Evolutionary conservation across 2,888 invertebrate species (phyloP).

Genomic region (Agrochola lota): DNA sequence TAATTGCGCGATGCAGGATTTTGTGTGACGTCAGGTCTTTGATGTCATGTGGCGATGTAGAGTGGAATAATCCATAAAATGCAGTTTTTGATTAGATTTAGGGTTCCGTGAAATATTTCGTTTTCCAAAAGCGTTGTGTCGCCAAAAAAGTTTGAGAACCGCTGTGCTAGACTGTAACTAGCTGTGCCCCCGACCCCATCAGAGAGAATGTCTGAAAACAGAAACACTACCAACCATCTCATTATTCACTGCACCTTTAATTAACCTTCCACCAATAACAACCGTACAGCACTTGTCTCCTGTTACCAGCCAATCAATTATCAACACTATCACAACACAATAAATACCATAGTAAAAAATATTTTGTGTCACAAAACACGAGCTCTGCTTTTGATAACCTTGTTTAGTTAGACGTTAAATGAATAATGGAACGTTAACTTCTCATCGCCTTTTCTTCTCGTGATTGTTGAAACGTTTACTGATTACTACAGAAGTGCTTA

Average conservation of each 20-base stretch:
- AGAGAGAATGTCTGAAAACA: neutral
- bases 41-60: no score
- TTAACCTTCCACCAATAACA: neutral
- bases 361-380: neutral
- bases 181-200: neutral
- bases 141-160: no score
- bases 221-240: neutral
- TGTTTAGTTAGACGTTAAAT: neutral
- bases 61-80: no score
- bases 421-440: neutral
- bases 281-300: neutral
- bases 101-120: no score
- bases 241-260: neutral
- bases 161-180: neutral
- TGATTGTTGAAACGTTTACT: neutral
- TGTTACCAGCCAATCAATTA: neutral
- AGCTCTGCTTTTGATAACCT: neutral
- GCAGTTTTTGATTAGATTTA: no score
- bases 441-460: neutral
- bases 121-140: no score
- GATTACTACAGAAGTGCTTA: neutral
- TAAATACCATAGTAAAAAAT: neutral
- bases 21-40: no score
- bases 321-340: constrained; percentile 3
- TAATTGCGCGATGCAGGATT: no score